These are phyloP conservation scores for Vanessa atalanta DNA, from an alignment of 1,140 invertebrate species.

Conservation along the genomic window DNA sequence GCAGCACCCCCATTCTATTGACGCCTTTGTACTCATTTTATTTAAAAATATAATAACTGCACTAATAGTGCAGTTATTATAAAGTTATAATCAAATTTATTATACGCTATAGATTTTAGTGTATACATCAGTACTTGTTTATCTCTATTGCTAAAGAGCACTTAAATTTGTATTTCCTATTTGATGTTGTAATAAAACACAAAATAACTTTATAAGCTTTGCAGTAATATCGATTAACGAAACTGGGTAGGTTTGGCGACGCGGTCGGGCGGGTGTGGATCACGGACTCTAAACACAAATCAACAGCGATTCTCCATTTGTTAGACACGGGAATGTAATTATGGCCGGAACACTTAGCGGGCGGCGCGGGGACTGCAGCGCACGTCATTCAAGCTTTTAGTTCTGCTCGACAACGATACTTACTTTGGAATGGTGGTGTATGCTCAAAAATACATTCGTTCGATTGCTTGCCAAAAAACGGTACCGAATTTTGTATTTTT, in stretches of 20 bases:
- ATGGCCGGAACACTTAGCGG: slow-evolving; percentile 76
- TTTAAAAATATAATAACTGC: background rate
- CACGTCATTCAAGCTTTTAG: slow-evolving; percentile 76
- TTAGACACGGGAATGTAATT: slow-evolving; percentile 81
- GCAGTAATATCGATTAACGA: slow-evolving; percentile 25
- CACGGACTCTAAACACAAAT: slow-evolving; percentile 77
- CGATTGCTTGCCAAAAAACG: slow-evolving; percentile 4
- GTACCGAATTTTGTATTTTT: background rate
- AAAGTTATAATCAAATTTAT: no score
- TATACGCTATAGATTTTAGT: no score
- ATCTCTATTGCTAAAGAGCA: no score
- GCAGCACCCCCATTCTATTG: slow-evolving; percentile 37
- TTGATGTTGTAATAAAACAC: background rate
- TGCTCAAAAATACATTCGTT: slow-evolving; percentile 22
- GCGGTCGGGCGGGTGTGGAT: slow-evolving; percentile 48
- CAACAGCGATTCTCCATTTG: slow-evolving; percentile 81
- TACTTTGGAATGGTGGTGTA: slow-evolving; percentile 59
- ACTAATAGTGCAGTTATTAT: background rate
- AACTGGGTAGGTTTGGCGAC: slow-evolving; percentile 31
- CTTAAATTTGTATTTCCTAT: background rate
- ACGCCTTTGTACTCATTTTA: background rate
- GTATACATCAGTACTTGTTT: no score
- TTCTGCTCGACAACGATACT: slow-evolving; percentile 68
- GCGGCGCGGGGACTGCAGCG: slow-evolving; percentile 53
- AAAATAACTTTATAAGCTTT: slow-evolving; percentile 20